Percentiles rank a stretch among this genome's conserved stretches.
Conservation (phyloP, 2,113 vertebrate species). For the Pomatostomus ruficeps region DNA sequence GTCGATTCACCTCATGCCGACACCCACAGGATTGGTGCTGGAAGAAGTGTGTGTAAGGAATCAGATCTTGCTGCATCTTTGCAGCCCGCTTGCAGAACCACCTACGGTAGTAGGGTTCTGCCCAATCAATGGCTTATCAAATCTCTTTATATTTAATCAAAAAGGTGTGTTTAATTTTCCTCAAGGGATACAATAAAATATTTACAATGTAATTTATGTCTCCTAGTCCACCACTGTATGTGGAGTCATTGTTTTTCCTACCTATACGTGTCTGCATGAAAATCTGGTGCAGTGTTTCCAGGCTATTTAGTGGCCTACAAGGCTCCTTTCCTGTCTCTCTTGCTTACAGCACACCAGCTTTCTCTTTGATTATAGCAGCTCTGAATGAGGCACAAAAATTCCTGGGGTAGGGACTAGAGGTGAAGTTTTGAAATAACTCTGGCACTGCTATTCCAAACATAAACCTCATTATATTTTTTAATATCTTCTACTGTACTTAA, state of each 20-base stretch:
- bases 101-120: neutral
- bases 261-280: rapidly evolving
- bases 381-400: neutral
- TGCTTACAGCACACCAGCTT: neutral
- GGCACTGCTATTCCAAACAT: neutral
- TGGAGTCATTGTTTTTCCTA: neutral
- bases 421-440: neutral
- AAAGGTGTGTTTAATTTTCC: neutral
- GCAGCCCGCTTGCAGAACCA: neutral
- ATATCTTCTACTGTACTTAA: neutral
- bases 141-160: neutral
- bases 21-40: neutral
- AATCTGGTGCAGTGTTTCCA: neutral
- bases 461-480: neutral
- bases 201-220: neutral
- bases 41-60: neutral
- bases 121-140: neutral
- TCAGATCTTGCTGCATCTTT: neutral
- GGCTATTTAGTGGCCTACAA: neutral
- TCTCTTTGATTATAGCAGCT: neutral
- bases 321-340: neutral
- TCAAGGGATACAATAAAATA: neutral
- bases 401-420: neutral
- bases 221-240: neutral
- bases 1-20: neutral